Conservation (phyloP, 2,797 vertebrate genomes). For the Pachyuromys duprasi region DNA sequence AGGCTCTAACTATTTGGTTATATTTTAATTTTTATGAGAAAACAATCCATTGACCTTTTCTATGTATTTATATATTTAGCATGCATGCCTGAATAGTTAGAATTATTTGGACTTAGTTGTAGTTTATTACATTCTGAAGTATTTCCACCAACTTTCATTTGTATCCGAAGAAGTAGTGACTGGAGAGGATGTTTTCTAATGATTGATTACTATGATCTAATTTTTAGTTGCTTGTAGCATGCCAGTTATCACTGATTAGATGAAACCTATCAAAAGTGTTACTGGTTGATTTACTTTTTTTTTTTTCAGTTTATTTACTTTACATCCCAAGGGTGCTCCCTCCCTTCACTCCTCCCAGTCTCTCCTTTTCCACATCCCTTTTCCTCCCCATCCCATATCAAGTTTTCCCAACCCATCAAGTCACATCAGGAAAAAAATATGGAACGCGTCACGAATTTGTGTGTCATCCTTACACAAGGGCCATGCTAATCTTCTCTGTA, state of each 20-base stretch:
- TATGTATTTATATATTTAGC: neutral
- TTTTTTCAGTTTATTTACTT: neutral
- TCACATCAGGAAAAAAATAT: no score
- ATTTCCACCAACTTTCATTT: constrained; percentile 63
- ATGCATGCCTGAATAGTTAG: neutral
- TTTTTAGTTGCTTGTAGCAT: constrained; percentile 52
- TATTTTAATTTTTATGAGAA: neutral
- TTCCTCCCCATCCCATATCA: no score
- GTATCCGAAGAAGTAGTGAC: constrained; percentile 55
- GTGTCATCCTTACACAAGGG: no score
- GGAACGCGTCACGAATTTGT: no score
- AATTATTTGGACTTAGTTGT: constrained; percentile 78
- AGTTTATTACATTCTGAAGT: constrained; percentile 31
- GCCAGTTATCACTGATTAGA: constrained; percentile 21
- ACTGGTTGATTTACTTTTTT: neutral
- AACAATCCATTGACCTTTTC: neutral
- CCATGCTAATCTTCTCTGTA: no score
- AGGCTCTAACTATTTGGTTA: neutral
- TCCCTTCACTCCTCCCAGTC: no score
- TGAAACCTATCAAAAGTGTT: constrained; percentile 46
- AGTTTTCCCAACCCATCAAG: no score
- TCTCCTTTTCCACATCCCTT: no score
- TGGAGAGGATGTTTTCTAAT: neutral
- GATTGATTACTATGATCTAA: constrained; percentile 54
- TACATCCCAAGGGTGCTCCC: no score